Base-by-base conservation (phyloP, 2,113 vertebrate species). In the Eretmochelys imbricata region DNA sequence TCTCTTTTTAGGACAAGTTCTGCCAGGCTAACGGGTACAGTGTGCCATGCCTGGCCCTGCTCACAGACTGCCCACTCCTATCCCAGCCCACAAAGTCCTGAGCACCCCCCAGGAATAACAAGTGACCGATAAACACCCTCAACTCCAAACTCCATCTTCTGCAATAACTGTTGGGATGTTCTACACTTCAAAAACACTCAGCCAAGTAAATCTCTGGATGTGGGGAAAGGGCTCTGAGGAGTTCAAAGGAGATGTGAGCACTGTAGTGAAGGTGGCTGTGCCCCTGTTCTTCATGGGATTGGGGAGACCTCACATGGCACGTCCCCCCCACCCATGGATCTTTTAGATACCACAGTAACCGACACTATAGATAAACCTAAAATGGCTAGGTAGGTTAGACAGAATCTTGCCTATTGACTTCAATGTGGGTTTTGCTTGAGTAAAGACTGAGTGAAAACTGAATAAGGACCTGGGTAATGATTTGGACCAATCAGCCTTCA, bases 401-500 rank as follows among this genome's bases (percentile, higher is more conserved):
- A 20, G 19, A 69, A 69, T 69, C 65, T 69, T 17, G 19, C 19
- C 19, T n/a, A 38, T 72, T 72, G n/a, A 72, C 35, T 38, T 72
- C 65, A 72, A 2, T 38, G n/a, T 38, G n/a, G n/a, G 65, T 38
- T 72, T n/a, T 72, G 16, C n/a, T 22, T 72, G n/a, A 72, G 19
- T 20, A 72, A 72, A 72, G n/a, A 72, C 49, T 42, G 90, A 85
- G 6, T 1, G 4, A 69, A 84, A 57, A 24, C 20, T 51, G 49
- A 49, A 80, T 12, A n/a, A 82, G 1, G 1, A 7, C 46, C 89
- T 93, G 80, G 59, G 82, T 90, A 88, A 82, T 59, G 62, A 72
- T 82, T 54, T 9, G 27, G 81, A 31, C 42, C 72, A 88, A 27
- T 76, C 46, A 90, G n/a, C 50, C 93, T 93, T 86, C 49, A 95